Percentiles rank a stretch among this genome's conserved stretches.
These are phyloP conservation scores for Neopipo cinnamomea DNA, from an alignment of 2,113 vertebrate species.

Conservation along the genomic window DNA sequence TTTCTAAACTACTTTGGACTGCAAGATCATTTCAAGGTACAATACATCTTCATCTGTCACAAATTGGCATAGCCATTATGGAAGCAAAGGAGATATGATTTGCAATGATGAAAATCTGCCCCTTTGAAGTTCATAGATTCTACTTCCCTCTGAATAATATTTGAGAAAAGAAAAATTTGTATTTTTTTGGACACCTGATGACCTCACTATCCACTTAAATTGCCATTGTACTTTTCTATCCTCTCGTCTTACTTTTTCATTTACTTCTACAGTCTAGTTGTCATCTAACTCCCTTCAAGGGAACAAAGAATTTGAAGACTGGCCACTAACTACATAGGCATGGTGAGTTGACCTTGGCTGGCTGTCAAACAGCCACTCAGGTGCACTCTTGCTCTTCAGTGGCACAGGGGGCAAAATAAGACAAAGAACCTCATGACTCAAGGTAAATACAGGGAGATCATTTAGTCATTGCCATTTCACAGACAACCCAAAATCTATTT, in stretches of 20 bases:
- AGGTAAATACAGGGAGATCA: not conserved
- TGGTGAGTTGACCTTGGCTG: not conserved
- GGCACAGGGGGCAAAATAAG: not conserved
- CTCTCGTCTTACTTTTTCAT: not conserved
- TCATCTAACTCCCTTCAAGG: not conserved
- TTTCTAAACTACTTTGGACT: not conserved
- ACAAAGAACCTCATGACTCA: not conserved
- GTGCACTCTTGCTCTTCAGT: fast-evolving
- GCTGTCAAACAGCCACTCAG: not conserved
- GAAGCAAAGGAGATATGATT: not conserved
- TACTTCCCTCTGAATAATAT: not conserved
- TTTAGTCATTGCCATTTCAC: not conserved
- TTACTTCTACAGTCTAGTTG: not conserved
- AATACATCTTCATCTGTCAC: constrained; percentile 5
- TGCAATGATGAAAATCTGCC: not conserved
- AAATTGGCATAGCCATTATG: not conserved
- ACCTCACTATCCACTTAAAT: not conserved
- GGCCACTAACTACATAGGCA: not conserved
- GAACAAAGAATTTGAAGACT: not conserved
- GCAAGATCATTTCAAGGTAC: constrained; percentile 6
- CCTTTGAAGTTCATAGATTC: not conserved
- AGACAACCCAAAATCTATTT: not conserved
- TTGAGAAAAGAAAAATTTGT: not conserved
- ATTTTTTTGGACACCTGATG: not conserved
- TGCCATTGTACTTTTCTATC: not conserved